phyloP scores from a whole-genome alignment of 2,888 invertebrate species.

The Cotesia congregata region DNA sequence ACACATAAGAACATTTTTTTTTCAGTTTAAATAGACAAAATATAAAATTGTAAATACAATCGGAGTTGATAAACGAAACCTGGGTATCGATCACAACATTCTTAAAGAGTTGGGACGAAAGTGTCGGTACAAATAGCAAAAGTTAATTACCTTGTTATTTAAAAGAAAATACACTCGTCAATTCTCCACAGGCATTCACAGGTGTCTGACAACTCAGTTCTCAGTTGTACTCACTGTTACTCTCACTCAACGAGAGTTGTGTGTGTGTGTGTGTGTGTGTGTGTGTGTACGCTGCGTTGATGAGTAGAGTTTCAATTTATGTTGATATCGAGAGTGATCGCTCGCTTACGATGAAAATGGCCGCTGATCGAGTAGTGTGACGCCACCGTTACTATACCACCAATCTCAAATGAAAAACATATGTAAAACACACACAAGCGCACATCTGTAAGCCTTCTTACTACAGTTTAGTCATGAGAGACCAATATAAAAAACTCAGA shows the following conservation, averaged over 20 bases:
- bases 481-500: too few species aligned
- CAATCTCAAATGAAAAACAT: background rate
- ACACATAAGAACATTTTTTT: background rate
- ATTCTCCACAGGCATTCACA: background rate
- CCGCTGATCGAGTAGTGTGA: background rate
- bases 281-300: background rate
- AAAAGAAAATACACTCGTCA: background rate
- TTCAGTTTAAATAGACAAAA: too few species aligned
- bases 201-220: background rate
- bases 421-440: background rate
- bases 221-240: background rate
- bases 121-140: background rate
- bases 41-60: background rate
- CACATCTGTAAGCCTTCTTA: background rate
- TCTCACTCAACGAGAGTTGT: background rate
- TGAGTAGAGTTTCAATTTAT: slow-evolving; percentile 1
- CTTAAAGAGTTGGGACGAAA: background rate
- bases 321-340: background rate
- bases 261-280: background rate
- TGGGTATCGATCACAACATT: background rate
- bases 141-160: background rate
- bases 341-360: background rate
- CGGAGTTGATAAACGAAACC: background rate
- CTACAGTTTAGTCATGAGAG: too few species aligned
- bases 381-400: background rate